Conservation (phyloP, 2,888 invertebrate genomes). For the Andrena dorsata region DNA sequence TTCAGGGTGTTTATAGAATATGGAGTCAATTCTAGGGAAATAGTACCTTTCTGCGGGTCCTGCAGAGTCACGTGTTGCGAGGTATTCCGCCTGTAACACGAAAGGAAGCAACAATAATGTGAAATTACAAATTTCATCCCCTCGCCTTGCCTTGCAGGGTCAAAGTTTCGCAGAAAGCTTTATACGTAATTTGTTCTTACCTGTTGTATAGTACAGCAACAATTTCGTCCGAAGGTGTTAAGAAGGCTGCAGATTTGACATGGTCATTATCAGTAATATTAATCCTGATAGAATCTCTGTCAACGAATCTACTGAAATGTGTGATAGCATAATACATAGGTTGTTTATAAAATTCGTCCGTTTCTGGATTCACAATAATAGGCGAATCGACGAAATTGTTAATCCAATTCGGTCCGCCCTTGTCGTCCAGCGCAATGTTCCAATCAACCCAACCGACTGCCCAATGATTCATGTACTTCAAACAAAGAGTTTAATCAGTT, state of each 20-base stretch:
- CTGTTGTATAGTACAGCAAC: conserved; percentile 86
- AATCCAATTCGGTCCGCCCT: conserved; percentile 94
- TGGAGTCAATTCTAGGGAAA: conserved; percentile 28
- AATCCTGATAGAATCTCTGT: conserved; percentile 87
- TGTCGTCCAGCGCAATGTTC: conserved; percentile 92
- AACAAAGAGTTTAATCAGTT: not conserved
- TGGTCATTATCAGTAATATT: conserved; percentile 75
- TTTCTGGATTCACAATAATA: conserved; percentile 88
- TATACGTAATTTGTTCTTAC: conserved; percentile 77
- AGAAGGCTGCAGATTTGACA: conserved; percentile 86
- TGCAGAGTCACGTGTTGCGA: not conserved
- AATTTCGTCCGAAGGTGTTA: conserved; percentile 86
- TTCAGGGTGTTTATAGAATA: conserved; percentile 29
- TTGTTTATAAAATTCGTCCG: conserved; percentile 94
- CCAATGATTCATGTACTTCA: conserved; percentile 48
- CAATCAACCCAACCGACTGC: conserved; percentile 93
- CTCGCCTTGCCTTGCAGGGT: not conserved
- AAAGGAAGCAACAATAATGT: not conserved
- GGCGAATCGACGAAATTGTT: conserved; percentile 93
- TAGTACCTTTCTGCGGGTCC: not conserved
- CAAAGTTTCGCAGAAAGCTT: not conserved
- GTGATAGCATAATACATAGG: conserved; percentile 95
- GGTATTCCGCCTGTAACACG: not conserved
- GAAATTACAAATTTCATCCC: not conserved
- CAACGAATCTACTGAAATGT: conserved; percentile 92